phyloP scores from a whole-genome alignment of 2,888 invertebrate species.

The Eutolmus rufibarbis region DNA sequence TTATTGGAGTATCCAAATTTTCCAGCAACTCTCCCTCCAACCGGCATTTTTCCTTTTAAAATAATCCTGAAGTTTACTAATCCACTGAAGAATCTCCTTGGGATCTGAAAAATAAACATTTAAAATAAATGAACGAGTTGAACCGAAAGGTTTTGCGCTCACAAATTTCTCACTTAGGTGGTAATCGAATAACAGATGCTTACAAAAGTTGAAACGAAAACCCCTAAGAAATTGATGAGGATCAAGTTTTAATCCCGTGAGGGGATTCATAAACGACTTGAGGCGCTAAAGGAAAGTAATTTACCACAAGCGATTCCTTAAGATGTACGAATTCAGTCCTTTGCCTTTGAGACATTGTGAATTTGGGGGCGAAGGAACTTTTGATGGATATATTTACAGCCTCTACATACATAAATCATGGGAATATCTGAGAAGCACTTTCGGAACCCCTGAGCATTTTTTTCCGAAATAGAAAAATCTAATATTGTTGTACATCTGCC shows the following conservation, averaged over 20 bases:
- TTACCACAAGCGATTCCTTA: background rate
- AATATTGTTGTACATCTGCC: background rate
- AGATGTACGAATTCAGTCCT: background rate
- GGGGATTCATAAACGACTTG: background rate
- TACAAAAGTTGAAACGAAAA: background rate
- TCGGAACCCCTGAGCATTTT: background rate
- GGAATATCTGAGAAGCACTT: background rate
- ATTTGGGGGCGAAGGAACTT: background rate
- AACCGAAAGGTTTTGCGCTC: background rate
- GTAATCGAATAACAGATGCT: background rate
- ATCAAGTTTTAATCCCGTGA: background rate
- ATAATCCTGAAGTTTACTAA: background rate
- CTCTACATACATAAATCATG: background rate
- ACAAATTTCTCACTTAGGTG: background rate
- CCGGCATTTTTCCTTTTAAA: slow-evolving; percentile 62
- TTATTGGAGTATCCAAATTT: slow-evolving; percentile 80
- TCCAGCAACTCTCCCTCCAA: slow-evolving; percentile 78
- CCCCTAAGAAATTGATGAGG: background rate
- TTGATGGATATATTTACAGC: background rate
- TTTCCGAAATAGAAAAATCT: background rate
- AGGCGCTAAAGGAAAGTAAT: background rate
- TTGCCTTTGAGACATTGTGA: background rate
- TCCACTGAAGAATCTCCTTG: background rate
- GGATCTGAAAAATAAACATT: background rate
- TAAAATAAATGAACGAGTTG: background rate